Percentiles rank a stretch among this genome's conserved stretches.
phyloP scores from a whole-genome alignment of 2,888 invertebrate species.

The Rhogogaster chlorosoma region DNA sequence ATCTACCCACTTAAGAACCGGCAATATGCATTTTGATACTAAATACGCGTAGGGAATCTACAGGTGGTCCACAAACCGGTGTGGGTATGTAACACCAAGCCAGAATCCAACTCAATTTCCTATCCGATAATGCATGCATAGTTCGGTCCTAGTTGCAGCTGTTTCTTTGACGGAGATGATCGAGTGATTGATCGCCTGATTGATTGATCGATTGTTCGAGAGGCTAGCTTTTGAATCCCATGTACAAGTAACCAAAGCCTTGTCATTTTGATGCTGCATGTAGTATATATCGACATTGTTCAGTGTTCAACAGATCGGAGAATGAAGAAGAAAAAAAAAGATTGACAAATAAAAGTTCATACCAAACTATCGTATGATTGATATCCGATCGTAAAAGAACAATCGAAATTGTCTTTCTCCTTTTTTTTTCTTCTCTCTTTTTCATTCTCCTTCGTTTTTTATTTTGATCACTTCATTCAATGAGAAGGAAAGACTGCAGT shows the following conservation, averaged over 20 bases:
- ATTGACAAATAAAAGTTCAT: background rate
- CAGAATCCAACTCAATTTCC: background rate
- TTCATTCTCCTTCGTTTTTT: background rate
- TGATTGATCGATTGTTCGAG: slow-evolving; percentile 39
- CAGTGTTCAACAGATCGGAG: background rate
- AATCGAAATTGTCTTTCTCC: background rate
- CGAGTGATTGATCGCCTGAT: slow-evolving; percentile 34
- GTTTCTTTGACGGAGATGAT: slow-evolving; percentile 13
- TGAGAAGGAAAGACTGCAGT: background rate
- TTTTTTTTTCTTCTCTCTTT: background rate
- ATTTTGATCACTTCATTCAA: slow-evolving; percentile 1
- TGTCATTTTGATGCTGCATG: background rate
- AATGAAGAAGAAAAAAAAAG: background rate
- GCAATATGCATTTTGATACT: background rate
- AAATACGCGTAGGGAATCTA: slow-evolving; percentile 24
- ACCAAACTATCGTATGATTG: background rate
- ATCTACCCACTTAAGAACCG: background rate
- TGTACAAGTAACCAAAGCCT: background rate
- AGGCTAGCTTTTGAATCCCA: slow-evolving; percentile 9
- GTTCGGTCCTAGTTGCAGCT: background rate
- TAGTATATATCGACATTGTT: slow-evolving; percentile 8
- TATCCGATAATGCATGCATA: background rate
- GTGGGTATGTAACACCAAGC: background rate
- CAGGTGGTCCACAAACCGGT: slow-evolving; percentile 27
- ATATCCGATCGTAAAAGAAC: background rate